These are phyloP conservation scores for Bombyx mandarina DNA, from an alignment of 1,140 invertebrate species.

Conservation along the genomic window DNA sequence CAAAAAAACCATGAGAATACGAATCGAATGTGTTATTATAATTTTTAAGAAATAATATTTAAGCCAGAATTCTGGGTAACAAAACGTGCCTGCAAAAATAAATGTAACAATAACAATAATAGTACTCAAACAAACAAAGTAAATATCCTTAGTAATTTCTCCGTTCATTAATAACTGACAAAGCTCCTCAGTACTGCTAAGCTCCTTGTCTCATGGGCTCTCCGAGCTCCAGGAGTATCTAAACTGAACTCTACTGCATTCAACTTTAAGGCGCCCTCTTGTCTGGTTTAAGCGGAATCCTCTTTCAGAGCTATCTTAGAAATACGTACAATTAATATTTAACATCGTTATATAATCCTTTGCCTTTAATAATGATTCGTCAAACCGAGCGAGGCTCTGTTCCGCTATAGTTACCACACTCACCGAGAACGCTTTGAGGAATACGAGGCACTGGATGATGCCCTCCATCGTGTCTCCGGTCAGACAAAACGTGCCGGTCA, in stretches of 20 bases:
- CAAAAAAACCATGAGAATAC: neutral
- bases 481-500: constrained; percentile 88
- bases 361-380: neutral
- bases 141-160: constrained; percentile 23
- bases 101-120: constrained; percentile 11
- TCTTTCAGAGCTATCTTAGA: constrained; percentile 8
- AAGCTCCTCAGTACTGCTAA: constrained; percentile 19
- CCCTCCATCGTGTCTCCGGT: constrained; percentile 93
- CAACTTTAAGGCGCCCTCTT: constrained; percentile 11
- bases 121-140: constrained; percentile 22
- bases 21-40: no score
- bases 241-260: constrained; percentile 21
- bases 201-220: constrained; percentile 16
- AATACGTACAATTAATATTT: constrained; percentile 18
- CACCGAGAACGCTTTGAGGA: constrained; percentile 93
- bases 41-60: neutral
- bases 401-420: constrained; percentile 43
- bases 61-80: neutral
- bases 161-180: constrained; percentile 33
- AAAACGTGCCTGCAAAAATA: neutral
- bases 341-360: constrained; percentile 2
- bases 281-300: constrained; percentile 12
- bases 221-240: constrained; percentile 1
- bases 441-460: constrained; percentile 92
- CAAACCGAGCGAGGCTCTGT: no score